phyloP scores from a whole-genome alignment of 1,140 invertebrate genomes.

The Danaus melanippus region DNA sequence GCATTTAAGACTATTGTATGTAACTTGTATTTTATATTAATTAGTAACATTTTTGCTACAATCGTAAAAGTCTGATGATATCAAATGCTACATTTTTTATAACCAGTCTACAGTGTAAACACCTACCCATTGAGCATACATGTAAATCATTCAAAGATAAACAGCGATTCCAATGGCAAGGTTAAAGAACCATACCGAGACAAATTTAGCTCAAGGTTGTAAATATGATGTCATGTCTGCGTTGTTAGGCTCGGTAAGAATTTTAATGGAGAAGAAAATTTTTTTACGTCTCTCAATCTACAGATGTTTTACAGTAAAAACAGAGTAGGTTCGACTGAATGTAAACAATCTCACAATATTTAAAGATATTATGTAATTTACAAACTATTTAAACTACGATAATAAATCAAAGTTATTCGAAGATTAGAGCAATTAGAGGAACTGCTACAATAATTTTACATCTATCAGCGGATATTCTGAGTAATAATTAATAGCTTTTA shows the following conservation, averaged over 20 bases:
- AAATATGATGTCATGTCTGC: conserved; percentile 2
- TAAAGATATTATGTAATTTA: no score
- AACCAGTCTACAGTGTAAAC: no score
- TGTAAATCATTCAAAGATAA: conserved; percentile 1
- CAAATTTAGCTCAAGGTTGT: conserved; percentile 6
- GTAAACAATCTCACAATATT: no score
- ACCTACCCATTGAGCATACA: no score
- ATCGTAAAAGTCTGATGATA: no score
- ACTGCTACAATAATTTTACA: neutral
- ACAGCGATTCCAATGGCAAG: conserved; percentile 3
- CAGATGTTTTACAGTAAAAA: neutral
- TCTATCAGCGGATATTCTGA: conserved; percentile 6
- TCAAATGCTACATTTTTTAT: no score
- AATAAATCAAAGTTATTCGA: no score
- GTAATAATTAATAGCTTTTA: conserved; percentile 4
- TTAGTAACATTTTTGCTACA: no score
- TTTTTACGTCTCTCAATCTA: neutral
- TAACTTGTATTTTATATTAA: no score
- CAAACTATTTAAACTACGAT: no score
- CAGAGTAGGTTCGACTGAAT: neutral
- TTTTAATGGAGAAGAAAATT: neutral
- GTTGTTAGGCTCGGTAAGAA: conserved; percentile 1
- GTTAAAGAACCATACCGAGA: conserved; percentile 4
- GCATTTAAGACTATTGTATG: no score
- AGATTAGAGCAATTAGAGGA: no score